Evolutionary conservation across 2,113 vertebrate genomes (phyloP).

Genomic region (Dermatemys mawii): DNA sequence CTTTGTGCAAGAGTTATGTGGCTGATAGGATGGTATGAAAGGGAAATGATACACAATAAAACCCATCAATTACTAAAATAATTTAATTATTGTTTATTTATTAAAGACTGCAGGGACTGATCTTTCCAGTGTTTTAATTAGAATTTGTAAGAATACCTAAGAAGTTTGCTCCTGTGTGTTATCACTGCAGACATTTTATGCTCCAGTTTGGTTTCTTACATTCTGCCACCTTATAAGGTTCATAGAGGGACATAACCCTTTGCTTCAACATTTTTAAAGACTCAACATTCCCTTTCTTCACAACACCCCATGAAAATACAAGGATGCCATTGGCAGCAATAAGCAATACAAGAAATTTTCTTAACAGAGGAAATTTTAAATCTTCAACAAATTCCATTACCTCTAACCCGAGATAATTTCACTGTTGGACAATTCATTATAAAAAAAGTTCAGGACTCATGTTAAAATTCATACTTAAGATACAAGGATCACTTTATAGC

Average conservation of each 20-base stretch:
- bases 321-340: not conserved
- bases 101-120: not conserved
- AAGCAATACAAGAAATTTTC: not conserved
- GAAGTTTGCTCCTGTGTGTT: not conserved
- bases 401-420: not conserved
- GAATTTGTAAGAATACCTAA: not conserved
- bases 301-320: not conserved
- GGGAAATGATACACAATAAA: not conserved
- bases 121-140: not conserved
- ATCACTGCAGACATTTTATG: accelerated
- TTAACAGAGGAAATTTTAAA: not conserved
- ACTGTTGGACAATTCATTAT: not conserved
- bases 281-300: too few species aligned
- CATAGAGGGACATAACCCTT: not conserved
- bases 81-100: constrained; percentile 40
- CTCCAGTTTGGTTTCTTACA: not conserved
- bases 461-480: not conserved
- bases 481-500: not conserved
- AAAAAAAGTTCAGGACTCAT: not conserved
- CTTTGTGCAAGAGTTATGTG: constrained; percentile 18
- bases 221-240: accelerated
- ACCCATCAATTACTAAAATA: constrained; percentile 17
- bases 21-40: constrained; percentile 23
- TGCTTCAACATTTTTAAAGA: not conserved
- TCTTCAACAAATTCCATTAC: not conserved